Base-by-base conservation (phyloP, 2,888 invertebrate genomes). In the Chrysolina oricalcia region DNA sequence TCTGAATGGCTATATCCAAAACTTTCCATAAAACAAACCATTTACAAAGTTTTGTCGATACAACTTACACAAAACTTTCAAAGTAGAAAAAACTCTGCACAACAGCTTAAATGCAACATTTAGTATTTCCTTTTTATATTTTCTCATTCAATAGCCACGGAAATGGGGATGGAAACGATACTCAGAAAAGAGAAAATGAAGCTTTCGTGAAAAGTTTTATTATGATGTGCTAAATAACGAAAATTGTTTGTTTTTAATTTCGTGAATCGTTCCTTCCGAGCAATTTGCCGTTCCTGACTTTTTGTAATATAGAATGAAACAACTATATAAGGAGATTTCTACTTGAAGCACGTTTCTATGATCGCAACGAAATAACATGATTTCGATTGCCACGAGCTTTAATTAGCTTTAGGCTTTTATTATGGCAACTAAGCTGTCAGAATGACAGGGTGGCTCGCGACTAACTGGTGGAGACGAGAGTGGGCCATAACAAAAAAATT, bases 11-110 rank as follows among this genome's bases (percentile, higher is more conserved):
- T n/a, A 27, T 50, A 67, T 67, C 67, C 43, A 6, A 19, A 59
- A 62, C 40, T 70, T 70, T 81, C 80, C 79, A 72, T 70, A 79
- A 79, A 77, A 80, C 77, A 81, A 81, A 81, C 81, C 78, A 79
- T 79, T 78, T 67, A 80, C 74, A 76, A 79, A 77, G 62, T 78
- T 81, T 76, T 66, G 53, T 75, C 81, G 80, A 78, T 79, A 73
- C 70, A 70, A 68, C 62, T 72, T 50, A 15, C 53, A 46, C 23
- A 35, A 21, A 53, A 70, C 59, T 70, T 46, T 63, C 63, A 13
- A 62, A 63, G 62, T 64, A 50, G 70, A 66, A 74, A 74, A 76
- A 73, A 76, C 68, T 70, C 23, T 23, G n/a, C 19, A 73, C 64
- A 71, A 72, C 73, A 59, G 56, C 67, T 70, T 76, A 71, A 76